phyloP scores from a whole-genome alignment of 2,113 vertebrate genomes.

The Telmatochromis sp. region DNA sequence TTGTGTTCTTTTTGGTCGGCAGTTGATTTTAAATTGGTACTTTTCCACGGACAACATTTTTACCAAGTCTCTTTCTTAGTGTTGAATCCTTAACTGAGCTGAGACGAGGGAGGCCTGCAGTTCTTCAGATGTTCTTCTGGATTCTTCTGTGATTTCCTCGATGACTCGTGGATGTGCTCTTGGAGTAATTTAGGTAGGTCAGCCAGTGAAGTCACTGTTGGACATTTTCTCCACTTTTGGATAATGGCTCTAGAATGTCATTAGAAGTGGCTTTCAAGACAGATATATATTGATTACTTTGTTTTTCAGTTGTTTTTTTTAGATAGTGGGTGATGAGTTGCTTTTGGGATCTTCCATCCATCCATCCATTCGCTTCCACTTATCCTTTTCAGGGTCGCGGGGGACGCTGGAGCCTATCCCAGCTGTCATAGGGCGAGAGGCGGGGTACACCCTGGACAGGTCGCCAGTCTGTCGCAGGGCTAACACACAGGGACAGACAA shows the following conservation, averaged over 20 bases:
- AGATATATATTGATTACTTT: background rate
- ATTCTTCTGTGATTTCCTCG: background rate
- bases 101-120: background rate
- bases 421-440: background rate
- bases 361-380: background rate
- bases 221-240: background rate
- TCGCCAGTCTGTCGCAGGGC: background rate
- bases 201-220: background rate
- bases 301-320: background rate
- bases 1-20: background rate
- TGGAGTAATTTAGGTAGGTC: background rate
- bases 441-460: background rate
- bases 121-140: background rate
- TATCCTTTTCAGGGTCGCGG: rapidly evolving
- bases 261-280: background rate
- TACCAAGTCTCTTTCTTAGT: background rate
- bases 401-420: background rate
- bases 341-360: background rate
- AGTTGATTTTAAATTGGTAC: background rate
- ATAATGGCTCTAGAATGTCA: background rate
- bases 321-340: background rate
- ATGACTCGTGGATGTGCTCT: background rate
- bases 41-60: background rate
- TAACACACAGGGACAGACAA: background rate
- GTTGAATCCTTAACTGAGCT: background rate